phyloP scores from a whole-genome alignment of 2,797 vertebrate species.

The Pipistrellus kuhlii region DNA sequence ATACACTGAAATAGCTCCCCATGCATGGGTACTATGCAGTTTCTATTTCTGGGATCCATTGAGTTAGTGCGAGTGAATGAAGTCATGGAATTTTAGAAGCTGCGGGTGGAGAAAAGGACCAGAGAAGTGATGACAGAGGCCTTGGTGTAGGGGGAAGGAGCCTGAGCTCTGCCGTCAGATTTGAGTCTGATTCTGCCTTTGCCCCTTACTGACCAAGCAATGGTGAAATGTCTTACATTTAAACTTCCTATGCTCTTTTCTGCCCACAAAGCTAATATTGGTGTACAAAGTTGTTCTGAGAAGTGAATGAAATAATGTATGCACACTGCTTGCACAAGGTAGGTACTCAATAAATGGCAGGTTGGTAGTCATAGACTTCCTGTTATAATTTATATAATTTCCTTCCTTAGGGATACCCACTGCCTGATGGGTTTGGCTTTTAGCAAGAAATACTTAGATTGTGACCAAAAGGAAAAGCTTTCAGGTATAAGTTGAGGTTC shows the following conservation, averaged over 20 bases:
- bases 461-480: background rate
- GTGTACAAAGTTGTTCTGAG: background rate
- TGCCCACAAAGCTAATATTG: background rate
- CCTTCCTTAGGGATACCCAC: background rate
- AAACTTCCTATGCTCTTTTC: background rate
- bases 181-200: background rate
- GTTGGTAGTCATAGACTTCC: background rate
- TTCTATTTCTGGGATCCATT: background rate
- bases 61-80: background rate
- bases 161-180: accelerated
- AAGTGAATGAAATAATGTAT: background rate
- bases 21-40: background rate
- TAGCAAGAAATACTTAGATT: background rate
- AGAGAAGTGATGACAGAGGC: background rate
- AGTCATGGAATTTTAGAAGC: background rate
- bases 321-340: background rate
- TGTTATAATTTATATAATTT: background rate
- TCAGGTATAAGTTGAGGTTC: background rate
- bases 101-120: background rate
- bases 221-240: background rate
- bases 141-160: too few species aligned
- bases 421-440: background rate
- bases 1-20: background rate
- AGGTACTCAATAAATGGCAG: background rate
- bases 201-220: background rate